These are phyloP conservation scores for Leptopilina syphax DNA, from an alignment of 2,888 invertebrate species.

Conservation along the genomic window DNA sequence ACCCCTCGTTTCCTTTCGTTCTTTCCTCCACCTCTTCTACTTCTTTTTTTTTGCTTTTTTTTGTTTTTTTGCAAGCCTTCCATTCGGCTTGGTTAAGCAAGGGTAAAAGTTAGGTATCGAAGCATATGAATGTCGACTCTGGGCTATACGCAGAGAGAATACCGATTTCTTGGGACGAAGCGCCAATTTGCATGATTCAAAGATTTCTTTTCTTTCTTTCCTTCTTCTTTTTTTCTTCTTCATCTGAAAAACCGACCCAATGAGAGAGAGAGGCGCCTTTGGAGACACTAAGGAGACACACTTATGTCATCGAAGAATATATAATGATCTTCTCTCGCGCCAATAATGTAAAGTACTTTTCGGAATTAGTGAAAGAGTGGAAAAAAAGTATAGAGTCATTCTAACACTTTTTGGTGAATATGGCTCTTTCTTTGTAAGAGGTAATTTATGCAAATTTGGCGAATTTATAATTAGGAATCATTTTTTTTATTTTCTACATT, in stretches of 20 bases:
- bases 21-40: background rate
- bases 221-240: background rate
- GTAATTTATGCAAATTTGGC: too few species aligned
- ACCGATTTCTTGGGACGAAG: slow-evolving; percentile 27
- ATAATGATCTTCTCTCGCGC: background rate
- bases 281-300: slow-evolving; percentile 19
- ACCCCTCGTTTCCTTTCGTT: slow-evolving; percentile 51
- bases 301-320: slow-evolving; percentile 28
- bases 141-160: background rate
- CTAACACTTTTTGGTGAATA: too few species aligned
- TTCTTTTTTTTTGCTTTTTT: background rate
- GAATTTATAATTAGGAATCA: too few species aligned
- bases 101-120: slow-evolving; percentile 35
- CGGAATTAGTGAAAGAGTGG: background rate
- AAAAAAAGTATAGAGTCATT: too few species aligned
- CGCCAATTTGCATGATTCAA: slow-evolving; percentile 41
- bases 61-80: slow-evolving; percentile 27
- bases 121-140: slow-evolving; percentile 24
- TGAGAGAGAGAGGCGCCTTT: slow-evolving; percentile 15
- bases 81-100: slow-evolving; percentile 37
- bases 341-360: slow-evolving; percentile 28
- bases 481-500: too few species aligned
- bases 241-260: background rate
- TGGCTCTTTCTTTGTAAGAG: too few species aligned
- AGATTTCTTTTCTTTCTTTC: slow-evolving; percentile 1